These are phyloP conservation scores for Onychostruthus taczanowskii DNA, from an alignment of 2,113 vertebrate genomes.

Conservation along the genomic window DNA sequence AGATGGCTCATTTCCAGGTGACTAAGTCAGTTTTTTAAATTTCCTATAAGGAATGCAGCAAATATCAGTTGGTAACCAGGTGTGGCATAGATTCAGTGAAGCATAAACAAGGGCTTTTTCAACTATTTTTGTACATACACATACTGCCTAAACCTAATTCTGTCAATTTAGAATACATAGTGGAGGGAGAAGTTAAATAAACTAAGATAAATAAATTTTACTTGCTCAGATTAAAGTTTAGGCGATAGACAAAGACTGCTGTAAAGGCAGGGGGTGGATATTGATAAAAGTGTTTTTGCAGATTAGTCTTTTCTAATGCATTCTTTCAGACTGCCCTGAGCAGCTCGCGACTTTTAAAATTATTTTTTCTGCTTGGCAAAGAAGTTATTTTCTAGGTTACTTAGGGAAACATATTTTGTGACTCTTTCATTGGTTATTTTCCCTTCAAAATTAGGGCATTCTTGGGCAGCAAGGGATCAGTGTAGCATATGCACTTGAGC, in stretches of 20 bases:
- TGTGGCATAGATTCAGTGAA: slow-evolving; percentile 80
- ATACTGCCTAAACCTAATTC: slow-evolving; percentile 53
- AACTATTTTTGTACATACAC: slow-evolving; percentile 43
- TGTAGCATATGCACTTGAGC: not conserved
- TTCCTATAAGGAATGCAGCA: slow-evolving; percentile 81
- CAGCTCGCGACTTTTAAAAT: not conserved
- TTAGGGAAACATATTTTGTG: slow-evolving; percentile 10
- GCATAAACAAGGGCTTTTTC: slow-evolving; percentile 77
- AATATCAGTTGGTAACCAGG: slow-evolving; percentile 82
- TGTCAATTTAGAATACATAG: slow-evolving; percentile 41
- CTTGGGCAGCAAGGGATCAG: slow-evolving; percentile 10
- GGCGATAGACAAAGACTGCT: not conserved
- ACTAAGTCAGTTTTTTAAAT: slow-evolving; percentile 77
- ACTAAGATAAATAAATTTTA: slow-evolving; percentile 49
- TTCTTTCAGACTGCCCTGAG: slow-evolving; percentile 8
- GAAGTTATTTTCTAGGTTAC: not conserved
- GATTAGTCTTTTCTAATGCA: not conserved
- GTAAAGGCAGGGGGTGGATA: not conserved
- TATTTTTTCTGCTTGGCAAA: not conserved
- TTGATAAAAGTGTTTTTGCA: not conserved
- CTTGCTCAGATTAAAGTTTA: slow-evolving; percentile 31
- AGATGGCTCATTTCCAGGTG: slow-evolving; percentile 77
- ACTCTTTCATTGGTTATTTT: slow-evolving; percentile 16
- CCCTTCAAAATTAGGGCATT: not conserved
- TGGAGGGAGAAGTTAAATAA: slow-evolving; percentile 45